phyloP scores from a whole-genome alignment of 2,113 vertebrate genomes.

The Pelvicachromis taeniatus region DNA sequence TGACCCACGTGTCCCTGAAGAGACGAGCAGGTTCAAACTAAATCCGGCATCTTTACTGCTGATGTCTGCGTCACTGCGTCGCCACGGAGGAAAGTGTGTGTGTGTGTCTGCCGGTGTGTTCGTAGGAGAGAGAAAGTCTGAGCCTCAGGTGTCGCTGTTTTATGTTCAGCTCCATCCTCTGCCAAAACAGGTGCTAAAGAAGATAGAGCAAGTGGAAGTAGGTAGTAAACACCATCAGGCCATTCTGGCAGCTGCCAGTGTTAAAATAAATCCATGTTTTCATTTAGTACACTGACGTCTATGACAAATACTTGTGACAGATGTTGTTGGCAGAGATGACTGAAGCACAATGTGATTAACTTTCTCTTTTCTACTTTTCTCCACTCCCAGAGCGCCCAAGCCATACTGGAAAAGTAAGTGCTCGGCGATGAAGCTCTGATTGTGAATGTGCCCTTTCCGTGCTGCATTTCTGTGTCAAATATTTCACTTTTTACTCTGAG shows the following conservation, averaged over 20 bases:
- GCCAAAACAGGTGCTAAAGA: conserved; percentile 8
- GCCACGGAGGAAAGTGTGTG: background rate
- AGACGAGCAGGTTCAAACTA: background rate
- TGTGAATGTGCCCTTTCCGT: background rate
- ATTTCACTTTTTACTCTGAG: background rate
- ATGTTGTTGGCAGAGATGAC: background rate
- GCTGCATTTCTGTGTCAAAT: background rate
- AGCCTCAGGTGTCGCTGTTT: conserved; percentile 3
- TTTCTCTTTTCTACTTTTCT: background rate
- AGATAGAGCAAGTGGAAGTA: background rate
- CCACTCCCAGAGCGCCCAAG: conserved; percentile 78
- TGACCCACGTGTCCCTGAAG: background rate
- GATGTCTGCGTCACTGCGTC: background rate
- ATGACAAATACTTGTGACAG: background rate
- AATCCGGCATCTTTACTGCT: background rate
- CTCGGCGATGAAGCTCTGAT: background rate
- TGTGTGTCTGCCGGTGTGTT: background rate
- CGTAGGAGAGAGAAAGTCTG: background rate
- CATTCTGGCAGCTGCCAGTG: background rate
- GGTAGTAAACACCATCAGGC: background rate
- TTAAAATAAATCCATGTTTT: background rate
- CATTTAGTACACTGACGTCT: background rate
- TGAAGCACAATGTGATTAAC: background rate
- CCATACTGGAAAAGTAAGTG: conserved; percentile 86
- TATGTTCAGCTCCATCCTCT: background rate